These are phyloP conservation scores for Gopherus flavomarginatus DNA, from an alignment of 2,113 vertebrate genomes.

Conservation along the genomic window DNA sequence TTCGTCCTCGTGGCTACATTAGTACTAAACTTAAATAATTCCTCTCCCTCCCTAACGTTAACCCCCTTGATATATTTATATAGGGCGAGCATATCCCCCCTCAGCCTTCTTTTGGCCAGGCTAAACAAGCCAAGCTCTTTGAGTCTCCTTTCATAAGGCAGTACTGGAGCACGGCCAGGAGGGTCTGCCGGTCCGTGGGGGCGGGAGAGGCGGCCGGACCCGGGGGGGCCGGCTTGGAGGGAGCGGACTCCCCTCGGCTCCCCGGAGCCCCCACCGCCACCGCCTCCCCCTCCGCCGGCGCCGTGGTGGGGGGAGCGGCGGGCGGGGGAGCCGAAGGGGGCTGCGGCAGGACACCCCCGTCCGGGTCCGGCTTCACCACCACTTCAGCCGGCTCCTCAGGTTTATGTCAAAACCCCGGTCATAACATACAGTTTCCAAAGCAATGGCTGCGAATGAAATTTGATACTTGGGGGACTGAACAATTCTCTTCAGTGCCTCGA, in stretches of 20 bases:
- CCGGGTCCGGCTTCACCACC: conserved; percentile 80
- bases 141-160: too few species aligned
- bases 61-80: too few species aligned
- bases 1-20: too few species aligned
- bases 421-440: neutral
- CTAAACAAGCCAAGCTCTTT: too few species aligned
- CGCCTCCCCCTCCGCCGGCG: conserved; percentile 55
- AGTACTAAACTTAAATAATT: too few species aligned
- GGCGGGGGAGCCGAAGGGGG: conserved; percentile 64
- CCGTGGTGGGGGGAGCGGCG: conserved; percentile 41
- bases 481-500: neutral
- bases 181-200: conserved; percentile 87
- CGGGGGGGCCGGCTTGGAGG: conserved; percentile 51
- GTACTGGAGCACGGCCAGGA: conserved; percentile 93
- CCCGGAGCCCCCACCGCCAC: conserved; percentile 69
- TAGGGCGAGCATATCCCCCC: too few species aligned
- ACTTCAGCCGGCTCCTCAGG: conserved; percentile 88
- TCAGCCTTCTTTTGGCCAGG: too few species aligned
- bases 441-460: neutral
- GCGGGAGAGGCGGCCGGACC: conserved; percentile 70
- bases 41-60: too few species aligned
- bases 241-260: conserved; percentile 82
- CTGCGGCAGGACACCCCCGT: conserved; percentile 63
- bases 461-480: neutral
- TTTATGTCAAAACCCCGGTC: neutral